Conservation (phyloP, 2,888 invertebrate species). For the Caenorhabditis macrosperma region DNA sequence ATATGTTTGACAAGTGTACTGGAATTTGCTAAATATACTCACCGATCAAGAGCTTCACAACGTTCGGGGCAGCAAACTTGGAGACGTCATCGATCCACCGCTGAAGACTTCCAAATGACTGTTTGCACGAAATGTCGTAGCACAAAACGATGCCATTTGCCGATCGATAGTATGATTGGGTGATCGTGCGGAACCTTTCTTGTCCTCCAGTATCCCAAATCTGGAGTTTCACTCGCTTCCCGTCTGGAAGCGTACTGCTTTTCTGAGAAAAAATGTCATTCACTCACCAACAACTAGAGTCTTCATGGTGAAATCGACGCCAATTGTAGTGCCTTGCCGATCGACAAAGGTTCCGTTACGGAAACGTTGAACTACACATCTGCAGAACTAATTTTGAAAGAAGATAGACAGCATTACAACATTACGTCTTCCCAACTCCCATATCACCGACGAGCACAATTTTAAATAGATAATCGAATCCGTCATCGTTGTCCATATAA, state of each 20-base stretch:
- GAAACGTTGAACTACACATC: constrained; percentile 93
- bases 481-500: constrained; percentile 81
- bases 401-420: background rate
- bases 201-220: constrained; percentile 98
- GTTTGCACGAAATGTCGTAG: constrained; percentile 95
- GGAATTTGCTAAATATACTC: too few species aligned
- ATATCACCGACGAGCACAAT: constrained; percentile 80
- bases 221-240: constrained; percentile 93
- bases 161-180: constrained; percentile 87
- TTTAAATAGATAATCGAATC: constrained; percentile 85
- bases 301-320: constrained; percentile 99
- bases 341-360: constrained; percentile 96
- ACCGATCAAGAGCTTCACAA: constrained; percentile 92
- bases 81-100: constrained; percentile 97
- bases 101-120: constrained; percentile 91
- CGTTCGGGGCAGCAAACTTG: constrained; percentile 93
- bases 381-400: constrained; percentile 35
- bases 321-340: constrained; percentile 95
- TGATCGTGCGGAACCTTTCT: constrained; percentile 91
- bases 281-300: constrained; percentile 88
- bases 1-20: too few species aligned
- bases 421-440: constrained; percentile 83
- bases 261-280: background rate
- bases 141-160: constrained; percentile 96
- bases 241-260: constrained; percentile 83